Conservation (phyloP, 2,113 vertebrate genomes). For the Gavialis gangeticus region DNA sequence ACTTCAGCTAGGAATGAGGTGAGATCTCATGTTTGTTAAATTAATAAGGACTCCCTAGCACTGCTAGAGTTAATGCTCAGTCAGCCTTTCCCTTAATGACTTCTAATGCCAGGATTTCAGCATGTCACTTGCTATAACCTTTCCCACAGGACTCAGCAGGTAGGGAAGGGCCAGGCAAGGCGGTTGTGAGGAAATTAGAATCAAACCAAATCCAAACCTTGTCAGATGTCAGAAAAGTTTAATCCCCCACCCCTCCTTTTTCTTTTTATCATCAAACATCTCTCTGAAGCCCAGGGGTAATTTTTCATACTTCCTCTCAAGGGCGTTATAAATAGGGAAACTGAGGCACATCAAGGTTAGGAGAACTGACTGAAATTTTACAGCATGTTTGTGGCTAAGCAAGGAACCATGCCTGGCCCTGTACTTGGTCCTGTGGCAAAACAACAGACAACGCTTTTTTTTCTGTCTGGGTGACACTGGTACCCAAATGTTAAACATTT, state of each 20-base stretch:
- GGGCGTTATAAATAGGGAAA: neutral
- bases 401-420: neutral
- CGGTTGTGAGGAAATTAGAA: neutral
- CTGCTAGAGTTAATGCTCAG: neutral
- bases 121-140: neutral
- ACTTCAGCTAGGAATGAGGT: neutral
- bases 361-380: neutral
- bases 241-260: neutral
- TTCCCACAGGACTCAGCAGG: conserved; percentile 3
- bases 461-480: neutral
- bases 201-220: conserved; percentile 16
- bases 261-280: conserved; percentile 9
- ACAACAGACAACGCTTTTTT: rapidly evolving
- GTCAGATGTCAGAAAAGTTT: neutral
- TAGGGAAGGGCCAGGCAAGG: neutral
- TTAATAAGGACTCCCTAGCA: neutral
- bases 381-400: neutral
- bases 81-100: neutral
- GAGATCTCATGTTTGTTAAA: neutral
- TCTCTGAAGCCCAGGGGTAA: conserved; percentile 44
- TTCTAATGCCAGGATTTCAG: conserved; percentile 19
- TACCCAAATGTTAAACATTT: neutral
- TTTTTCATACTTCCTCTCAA: neutral
- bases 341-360: neutral
- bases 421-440: neutral